Percentiles rank a stretch among this genome's conserved stretches.
Evolutionary conservation across 2,113 vertebrate species (phyloP).

Genomic region (Trogon melanurus): DNA sequence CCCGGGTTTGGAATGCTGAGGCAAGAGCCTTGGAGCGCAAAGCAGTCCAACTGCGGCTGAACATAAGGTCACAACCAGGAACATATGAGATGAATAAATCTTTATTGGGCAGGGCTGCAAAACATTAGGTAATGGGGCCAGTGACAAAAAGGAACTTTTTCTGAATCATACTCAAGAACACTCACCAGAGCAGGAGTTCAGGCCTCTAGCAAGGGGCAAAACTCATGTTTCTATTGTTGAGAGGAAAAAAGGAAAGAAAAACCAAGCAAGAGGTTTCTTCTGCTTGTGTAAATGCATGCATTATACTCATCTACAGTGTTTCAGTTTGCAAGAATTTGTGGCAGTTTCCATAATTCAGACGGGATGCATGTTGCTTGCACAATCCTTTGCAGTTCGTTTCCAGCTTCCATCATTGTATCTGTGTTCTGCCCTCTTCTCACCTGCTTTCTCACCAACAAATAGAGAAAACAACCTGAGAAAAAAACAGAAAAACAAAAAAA

Average conservation of each 20-base stretch:
- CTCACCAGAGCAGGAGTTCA: background rate
- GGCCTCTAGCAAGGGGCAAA: background rate
- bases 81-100: slow-evolving; percentile 55
- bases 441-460: background rate
- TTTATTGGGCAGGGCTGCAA: slow-evolving; percentile 56
- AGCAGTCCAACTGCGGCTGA: background rate
- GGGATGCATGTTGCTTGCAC: background rate
- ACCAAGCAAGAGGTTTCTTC: background rate
- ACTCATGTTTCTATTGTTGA: background rate
- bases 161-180: slow-evolving; percentile 5
- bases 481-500: rapidly evolving
- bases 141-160: slow-evolving; percentile 24
- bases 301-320: background rate
- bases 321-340: background rate
- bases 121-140: slow-evolving; percentile 63
- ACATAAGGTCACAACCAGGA: slow-evolving; percentile 61
- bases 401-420: background rate
- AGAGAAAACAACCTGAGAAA: background rate
- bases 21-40: background rate
- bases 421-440: background rate
- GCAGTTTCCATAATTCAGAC: background rate
- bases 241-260: background rate
- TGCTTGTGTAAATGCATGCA: background rate
- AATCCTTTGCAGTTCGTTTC: background rate
- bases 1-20: background rate